Evolutionary conservation across 64 coral and sea anemone species (phyloP).

Genomic region (Acropora yongei): DNA sequence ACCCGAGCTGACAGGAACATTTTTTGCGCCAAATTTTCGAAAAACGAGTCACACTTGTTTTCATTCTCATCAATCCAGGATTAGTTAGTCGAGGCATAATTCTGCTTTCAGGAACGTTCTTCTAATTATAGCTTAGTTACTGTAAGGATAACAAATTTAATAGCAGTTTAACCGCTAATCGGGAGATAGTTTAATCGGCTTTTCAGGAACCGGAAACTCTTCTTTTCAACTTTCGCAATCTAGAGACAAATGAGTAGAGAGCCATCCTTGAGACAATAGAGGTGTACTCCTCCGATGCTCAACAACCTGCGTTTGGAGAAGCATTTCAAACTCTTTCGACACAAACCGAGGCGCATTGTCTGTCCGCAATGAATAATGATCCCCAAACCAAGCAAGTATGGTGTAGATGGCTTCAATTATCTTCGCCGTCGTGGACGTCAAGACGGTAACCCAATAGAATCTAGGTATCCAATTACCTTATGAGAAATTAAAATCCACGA

Average conservation of each 20-base stretch:
- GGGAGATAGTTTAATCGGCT: no score
- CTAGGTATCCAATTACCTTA: neutral
- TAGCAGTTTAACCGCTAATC: no score
- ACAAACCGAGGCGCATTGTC: conserved; percentile 47
- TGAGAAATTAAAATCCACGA: no score
- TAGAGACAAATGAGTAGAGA: neutral
- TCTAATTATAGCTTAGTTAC: no score
- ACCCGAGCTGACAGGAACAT: no score
- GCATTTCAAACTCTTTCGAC: conserved; percentile 2
- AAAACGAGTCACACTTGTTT: no score
- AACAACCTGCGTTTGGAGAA: conserved; percentile 8
- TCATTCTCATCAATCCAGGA: no score
- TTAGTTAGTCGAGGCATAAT: no score
- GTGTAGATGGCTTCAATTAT: neutral
- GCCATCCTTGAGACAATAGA: neutral
- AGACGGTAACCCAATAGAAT: neutral
- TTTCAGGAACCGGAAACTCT: neutral
- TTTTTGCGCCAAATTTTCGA: no score
- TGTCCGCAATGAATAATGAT: conserved; percentile 13
- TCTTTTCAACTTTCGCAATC: neutral
- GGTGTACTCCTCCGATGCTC: neutral
- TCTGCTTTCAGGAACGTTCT: no score
- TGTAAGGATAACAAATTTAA: no score
- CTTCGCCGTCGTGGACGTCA: neutral
- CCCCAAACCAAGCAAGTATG: conserved; percentile 39